Conservation (phyloP, 53 echinoderm and acorn worm species). For the Astropecten irregularis region DNA sequence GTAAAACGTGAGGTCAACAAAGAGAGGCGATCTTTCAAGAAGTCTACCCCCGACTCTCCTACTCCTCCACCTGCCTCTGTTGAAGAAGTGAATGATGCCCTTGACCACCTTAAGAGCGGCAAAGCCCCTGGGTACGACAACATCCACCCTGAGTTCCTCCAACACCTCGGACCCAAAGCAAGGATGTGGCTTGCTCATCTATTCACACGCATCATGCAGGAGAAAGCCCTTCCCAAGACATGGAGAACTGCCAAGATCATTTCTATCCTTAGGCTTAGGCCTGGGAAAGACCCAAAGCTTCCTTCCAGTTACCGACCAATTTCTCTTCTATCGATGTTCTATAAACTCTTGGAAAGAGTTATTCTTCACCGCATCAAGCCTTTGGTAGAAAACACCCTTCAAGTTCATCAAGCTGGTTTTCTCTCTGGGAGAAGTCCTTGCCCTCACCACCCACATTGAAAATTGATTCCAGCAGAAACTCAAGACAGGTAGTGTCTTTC, state of each 20-base stretch:
- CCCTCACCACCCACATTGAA: conserved; percentile 7
- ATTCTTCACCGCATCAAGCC: neutral
- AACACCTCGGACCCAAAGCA: conserved; percentile 18
- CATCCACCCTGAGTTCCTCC: conserved; percentile 31
- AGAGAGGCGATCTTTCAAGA: conserved; percentile 4
- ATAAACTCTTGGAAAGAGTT: neutral
- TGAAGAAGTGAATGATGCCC: conserved; percentile 24
- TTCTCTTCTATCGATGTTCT: neutral
- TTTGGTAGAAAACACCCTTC: neutral
- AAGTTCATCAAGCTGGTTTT: neutral
- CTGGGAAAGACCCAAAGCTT: neutral
- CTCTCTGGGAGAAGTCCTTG: neutral
- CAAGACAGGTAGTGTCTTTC: neutral
- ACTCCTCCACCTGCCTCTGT: too few species aligned
- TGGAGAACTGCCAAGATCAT: neutral
- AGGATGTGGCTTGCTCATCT: conserved; percentile 16
- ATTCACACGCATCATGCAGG: neutral
- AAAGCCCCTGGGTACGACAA: conserved; percentile 51
- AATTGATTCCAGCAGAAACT: neutral
- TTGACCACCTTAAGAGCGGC: conserved; percentile 24
- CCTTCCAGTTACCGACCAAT: neutral
- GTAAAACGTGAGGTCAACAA: neutral
- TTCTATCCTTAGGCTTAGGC: neutral
- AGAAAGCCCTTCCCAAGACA: neutral
- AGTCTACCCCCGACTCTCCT: neutral